phyloP scores from a whole-genome alignment of 1,140 invertebrate genomes.

The Aporrectodea caliginosa region DNA sequence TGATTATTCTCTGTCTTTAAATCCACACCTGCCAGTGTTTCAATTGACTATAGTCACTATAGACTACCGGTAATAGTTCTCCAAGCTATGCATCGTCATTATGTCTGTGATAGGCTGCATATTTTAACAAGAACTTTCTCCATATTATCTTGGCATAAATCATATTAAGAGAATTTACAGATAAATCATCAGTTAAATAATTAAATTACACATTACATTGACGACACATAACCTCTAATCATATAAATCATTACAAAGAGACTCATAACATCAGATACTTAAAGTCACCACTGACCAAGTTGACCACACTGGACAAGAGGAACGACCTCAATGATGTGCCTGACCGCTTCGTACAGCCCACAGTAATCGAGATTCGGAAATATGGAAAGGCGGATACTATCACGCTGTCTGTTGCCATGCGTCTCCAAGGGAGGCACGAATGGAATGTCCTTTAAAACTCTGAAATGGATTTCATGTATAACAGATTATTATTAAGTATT shows the following conservation, averaged over 20 bases:
- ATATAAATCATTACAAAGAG: background rate
- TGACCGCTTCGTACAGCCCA: slow-evolving; percentile 69
- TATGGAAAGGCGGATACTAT: slow-evolving; percentile 76
- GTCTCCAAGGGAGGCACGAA: slow-evolving; percentile 85
- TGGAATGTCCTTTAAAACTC: slow-evolving; percentile 86
- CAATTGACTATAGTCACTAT: too few relatives aligned
- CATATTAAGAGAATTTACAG: background rate
- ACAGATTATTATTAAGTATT: too few relatives aligned
- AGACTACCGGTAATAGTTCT: too few relatives aligned
- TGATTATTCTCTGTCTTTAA: too few relatives aligned
- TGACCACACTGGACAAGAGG: slow-evolving; percentile 55
- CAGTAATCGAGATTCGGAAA: slow-evolving; percentile 95
- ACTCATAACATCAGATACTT: background rate
- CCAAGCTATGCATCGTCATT: too few relatives aligned
- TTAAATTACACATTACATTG: background rate
- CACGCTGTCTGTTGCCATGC: slow-evolving; percentile 68
- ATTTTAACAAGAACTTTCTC: background rate
- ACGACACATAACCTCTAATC: background rate
- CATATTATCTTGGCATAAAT: too few relatives aligned
- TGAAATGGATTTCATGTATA: too few relatives aligned
- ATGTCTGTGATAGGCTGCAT: too few relatives aligned
- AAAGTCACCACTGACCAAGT: slow-evolving; percentile 43
- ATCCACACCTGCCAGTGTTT: too few relatives aligned
- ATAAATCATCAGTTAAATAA: background rate
- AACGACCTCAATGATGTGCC: slow-evolving; percentile 58